phyloP scores from a whole-genome alignment of 1,140 invertebrate species.

The Drosophila funebris region DNA sequence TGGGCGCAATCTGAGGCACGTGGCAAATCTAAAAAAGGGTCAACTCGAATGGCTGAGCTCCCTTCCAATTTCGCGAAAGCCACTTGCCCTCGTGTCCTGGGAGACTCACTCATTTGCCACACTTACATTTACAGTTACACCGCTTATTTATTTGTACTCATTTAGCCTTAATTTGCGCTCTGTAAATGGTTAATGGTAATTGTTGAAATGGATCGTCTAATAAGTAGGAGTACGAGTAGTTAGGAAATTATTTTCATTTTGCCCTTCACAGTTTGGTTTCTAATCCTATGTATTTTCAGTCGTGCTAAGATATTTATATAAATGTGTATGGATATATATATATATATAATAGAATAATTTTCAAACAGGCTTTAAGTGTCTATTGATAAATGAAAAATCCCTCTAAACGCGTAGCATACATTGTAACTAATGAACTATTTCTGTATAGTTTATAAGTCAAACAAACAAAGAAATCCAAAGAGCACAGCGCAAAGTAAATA shows the following conservation, averaged over 20 bases:
- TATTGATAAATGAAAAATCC: conserved; percentile 54
- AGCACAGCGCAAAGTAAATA: conserved; percentile 72
- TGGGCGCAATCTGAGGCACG: conserved; percentile 57
- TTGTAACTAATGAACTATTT: conserved; percentile 49
- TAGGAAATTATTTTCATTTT: conserved; percentile 73
- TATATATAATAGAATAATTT: conserved; percentile 55
- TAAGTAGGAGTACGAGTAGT: conserved; percentile 42
- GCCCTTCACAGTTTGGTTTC: conserved; percentile 39
- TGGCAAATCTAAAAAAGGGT: conserved; percentile 55
- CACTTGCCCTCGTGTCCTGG: conserved; percentile 7
- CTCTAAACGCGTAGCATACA: conserved; percentile 67
- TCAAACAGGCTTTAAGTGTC: conserved; percentile 70
- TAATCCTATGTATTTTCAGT: background rate
- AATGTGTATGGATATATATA: conserved; percentile 27
- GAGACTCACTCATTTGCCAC: conserved; percentile 22
- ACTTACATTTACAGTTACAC: conserved; percentile 27
- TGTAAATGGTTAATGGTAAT: conserved; percentile 45
- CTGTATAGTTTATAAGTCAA: conserved; percentile 55
- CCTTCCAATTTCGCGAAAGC: conserved; percentile 1
- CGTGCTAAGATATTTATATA: conserved; percentile 26
- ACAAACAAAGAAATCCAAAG: conserved; percentile 15
- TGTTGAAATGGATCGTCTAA: conserved; percentile 58
- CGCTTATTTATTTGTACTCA: conserved; percentile 46
- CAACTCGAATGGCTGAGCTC: conserved; percentile 23
- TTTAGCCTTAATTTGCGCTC: conserved; percentile 38